Evolutionary conservation across 2,797 vertebrate genomes (phyloP).

Genomic region (Phalanger gymnotis): DNA sequence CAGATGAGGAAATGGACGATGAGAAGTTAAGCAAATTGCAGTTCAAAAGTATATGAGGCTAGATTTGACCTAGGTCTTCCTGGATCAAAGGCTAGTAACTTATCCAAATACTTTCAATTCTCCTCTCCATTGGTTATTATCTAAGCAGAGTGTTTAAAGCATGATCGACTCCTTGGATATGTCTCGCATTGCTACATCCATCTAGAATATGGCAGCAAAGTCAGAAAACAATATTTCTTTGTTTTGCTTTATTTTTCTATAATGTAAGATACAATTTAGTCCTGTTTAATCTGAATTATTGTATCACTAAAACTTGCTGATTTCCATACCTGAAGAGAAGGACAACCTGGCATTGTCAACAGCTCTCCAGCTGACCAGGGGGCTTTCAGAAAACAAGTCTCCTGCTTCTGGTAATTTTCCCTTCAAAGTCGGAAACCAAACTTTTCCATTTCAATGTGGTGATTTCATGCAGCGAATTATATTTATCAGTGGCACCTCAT

Average conservation of each 20-base stretch:
- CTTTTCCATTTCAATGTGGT: background rate
- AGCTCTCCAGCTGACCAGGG: background rate
- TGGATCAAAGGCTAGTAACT: background rate
- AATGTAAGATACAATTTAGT: too few species aligned
- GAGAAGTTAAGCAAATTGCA: constrained; percentile 3
- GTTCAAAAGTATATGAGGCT: background rate
- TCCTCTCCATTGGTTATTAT: background rate
- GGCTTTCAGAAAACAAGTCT: background rate
- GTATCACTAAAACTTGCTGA: background rate
- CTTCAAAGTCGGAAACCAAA: background rate
- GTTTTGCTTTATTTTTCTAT: background rate
- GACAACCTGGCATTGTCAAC: background rate
- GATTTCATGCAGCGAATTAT: background rate
- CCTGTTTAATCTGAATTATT: background rate
- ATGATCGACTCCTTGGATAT: background rate
- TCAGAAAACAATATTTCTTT: background rate
- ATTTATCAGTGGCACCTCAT: background rate
- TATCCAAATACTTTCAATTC: background rate
- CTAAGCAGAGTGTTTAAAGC: background rate
- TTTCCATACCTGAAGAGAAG: background rate
- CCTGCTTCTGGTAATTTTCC: background rate
- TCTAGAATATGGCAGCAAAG: background rate
- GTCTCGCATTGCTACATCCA: background rate
- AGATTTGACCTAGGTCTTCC: background rate
- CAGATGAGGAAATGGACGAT: constrained; percentile 5